Conservation (phyloP, 2,888 invertebrate genomes). For the Mesopsocus fuscifrons region DNA sequence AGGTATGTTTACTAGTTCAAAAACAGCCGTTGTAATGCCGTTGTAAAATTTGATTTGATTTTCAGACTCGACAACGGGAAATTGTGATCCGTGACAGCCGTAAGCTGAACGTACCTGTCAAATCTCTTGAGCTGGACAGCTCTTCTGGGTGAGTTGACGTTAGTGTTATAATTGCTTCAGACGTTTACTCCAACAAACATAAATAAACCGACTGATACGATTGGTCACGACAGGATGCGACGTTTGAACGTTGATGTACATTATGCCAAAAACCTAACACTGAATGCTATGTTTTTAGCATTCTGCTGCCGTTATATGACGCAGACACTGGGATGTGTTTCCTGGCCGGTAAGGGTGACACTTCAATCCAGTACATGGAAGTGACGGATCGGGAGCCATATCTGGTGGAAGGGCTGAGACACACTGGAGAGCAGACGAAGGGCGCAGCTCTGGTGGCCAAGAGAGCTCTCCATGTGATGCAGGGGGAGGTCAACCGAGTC, state of each 20-base stretch:
- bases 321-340: conserved; percentile 90
- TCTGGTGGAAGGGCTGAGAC: conserved; percentile 70
- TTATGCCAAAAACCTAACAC: no score
- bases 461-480: conserved; percentile 85
- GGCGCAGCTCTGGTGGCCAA: conserved; percentile 87
- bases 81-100: conserved; percentile 75
- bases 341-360: conserved; percentile 87
- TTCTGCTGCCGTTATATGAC: conserved; percentile 84
- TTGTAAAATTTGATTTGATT: no score
- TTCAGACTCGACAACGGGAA: conserved; percentile 59
- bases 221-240: no score
- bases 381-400: conserved; percentile 70
- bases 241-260: no score
- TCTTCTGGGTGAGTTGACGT: conserved; percentile 52
- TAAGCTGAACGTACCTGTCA: conserved; percentile 56
- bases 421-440: conserved; percentile 87
- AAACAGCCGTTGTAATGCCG: no score
- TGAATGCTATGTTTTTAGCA: conserved; percentile 26
- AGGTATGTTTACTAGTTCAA: no score
- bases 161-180: no score
- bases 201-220: no score
- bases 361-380: conserved; percentile 78
- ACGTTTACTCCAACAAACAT: no score
- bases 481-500: conserved; percentile 85
- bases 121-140: conserved; percentile 62